Evolutionary conservation across 1,140 invertebrate species (phyloP).

Genomic region (Diplogasteroides magnus): DNA sequence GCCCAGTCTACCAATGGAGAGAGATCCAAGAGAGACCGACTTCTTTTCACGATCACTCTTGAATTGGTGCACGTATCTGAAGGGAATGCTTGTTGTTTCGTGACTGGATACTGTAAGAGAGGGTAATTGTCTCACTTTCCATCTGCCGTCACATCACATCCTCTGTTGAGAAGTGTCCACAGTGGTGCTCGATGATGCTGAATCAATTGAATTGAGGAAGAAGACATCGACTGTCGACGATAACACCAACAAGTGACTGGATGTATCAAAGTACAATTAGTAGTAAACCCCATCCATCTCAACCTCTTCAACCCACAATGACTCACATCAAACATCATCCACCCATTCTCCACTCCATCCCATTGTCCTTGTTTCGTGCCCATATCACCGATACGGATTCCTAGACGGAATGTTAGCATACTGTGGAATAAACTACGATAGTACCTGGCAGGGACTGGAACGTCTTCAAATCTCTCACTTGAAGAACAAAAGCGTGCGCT

Average conservation of each 20-base stretch:
- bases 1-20: slow-evolving; percentile 75
- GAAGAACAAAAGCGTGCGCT: slow-evolving; percentile 76
- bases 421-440: too few species aligned
- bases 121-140: too few species aligned
- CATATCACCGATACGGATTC: slow-evolving; percentile 76
- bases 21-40: slow-evolving; percentile 65
- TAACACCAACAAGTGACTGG: neutral
- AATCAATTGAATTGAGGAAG: too few species aligned
- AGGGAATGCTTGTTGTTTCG: too few species aligned
- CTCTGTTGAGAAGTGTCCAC: slow-evolving; percentile 75
- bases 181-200: slow-evolving; percentile 73
- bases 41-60: slow-evolving; percentile 50
- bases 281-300: neutral
- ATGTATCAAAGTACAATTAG: too few species aligned
- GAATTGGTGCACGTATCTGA: slow-evolving; percentile 68
- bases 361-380: slow-evolving; percentile 75
- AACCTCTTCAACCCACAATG: neutral
- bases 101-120: too few species aligned
- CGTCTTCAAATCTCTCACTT: slow-evolving; percentile 69
- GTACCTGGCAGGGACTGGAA: slow-evolving; percentile 67
- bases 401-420: neutral
- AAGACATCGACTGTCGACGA: neutral
- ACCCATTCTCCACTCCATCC: slow-evolving; percentile 84
- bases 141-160: slow-evolving; percentile 75
- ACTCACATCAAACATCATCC: slow-evolving; percentile 38